Base-by-base conservation (phyloP, 2,797 vertebrate species). In the Gymnothorax reevesii region DNA sequence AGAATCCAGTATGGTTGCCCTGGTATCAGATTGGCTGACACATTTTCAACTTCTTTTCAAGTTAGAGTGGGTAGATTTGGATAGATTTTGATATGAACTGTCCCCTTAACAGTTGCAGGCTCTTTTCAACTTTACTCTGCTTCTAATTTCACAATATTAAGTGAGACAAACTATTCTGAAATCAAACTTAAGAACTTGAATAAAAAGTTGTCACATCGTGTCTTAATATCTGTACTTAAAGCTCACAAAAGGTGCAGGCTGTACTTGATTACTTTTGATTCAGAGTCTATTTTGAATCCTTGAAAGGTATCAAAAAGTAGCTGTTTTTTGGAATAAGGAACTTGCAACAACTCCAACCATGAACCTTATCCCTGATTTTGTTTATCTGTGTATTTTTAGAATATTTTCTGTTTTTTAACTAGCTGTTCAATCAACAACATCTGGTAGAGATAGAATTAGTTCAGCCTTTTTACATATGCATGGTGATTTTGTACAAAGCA, bases 401-500 rank as follows among this genome's bases (percentile, higher is more conserved):
- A 69, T 33, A 27, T 59, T 83, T 33, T 87, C 20, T 77, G 75
- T 27, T 52, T 79, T 83, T 60, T 77, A 60, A 49, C 60, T 9
- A 66, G 69, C 64, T 66, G 33, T 57, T 57, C 25, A 84, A 84
- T 82, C 69, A 85, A 27, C 71, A 33, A 60, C 85, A 59, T 13
- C 10, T 75, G 64, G 33, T 83, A 73, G 69, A 84, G 42, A 85
- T 33, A 54, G 2, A 60, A 42, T 84, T 27, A 66, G 22, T 27
- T 55, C 22, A 82, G 15, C n/a, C 84, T 7, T 15, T 82, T 84
- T 57, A n/a, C 75, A 85, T 55, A 33, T 71, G 75, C 85, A 83
- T 25, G n/a, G 57, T 82, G 54, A 57, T 79, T 84, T 87, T 87
- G 62, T 64, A 83, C 92, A 94, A 92, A 94, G 93, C 95, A 96